Evolutionary conservation across 1,140 invertebrate genomes (phyloP).

Genomic region (Magallana ariakensis): DNA sequence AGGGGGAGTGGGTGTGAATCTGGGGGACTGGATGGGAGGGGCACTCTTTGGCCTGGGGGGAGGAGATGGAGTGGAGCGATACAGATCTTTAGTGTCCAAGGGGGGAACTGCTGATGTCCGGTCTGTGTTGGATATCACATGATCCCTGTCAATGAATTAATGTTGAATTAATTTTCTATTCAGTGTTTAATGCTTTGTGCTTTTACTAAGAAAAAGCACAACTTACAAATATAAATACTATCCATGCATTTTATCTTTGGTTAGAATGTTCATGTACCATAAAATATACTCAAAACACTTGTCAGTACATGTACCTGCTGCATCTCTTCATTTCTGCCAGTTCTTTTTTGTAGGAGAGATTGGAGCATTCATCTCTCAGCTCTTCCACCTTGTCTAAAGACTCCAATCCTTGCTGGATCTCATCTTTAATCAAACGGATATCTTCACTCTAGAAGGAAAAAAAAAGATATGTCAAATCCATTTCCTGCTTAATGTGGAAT

Average conservation of each 20-base stretch:
- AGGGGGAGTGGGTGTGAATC: slow-evolving; percentile 39
- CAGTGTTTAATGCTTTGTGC: not conserved
- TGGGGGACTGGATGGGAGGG: slow-evolving; percentile 51
- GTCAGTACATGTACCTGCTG: slow-evolving; percentile 56
- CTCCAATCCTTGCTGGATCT: slow-evolving; percentile 71
- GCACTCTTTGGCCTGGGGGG: slow-evolving; percentile 61
- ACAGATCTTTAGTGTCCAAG: slow-evolving; percentile 67
- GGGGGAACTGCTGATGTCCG: slow-evolving; percentile 68
- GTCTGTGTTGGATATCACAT: slow-evolving; percentile 63
- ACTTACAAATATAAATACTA: no score
- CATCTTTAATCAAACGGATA: slow-evolving; percentile 75
- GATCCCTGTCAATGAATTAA: slow-evolving; percentile 54
- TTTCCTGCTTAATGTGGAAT: not conserved
- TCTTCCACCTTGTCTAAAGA: slow-evolving; percentile 74
- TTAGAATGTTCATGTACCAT: no score
- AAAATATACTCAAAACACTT: no score
- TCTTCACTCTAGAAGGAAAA: slow-evolving; percentile 76
- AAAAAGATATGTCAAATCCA: not conserved
- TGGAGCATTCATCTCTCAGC: slow-evolving; percentile 77
- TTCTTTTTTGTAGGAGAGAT: slow-evolving; percentile 74
- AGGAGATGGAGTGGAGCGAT: slow-evolving; percentile 61
- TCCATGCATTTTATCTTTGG: no score
- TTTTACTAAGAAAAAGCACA: no score
- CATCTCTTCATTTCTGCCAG: slow-evolving; percentile 68
- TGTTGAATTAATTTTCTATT: not conserved